These are phyloP conservation scores for Propithecus deckenii DNA, from an alignment of 2,797 vertebrate species.

Conservation along the genomic window DNA sequence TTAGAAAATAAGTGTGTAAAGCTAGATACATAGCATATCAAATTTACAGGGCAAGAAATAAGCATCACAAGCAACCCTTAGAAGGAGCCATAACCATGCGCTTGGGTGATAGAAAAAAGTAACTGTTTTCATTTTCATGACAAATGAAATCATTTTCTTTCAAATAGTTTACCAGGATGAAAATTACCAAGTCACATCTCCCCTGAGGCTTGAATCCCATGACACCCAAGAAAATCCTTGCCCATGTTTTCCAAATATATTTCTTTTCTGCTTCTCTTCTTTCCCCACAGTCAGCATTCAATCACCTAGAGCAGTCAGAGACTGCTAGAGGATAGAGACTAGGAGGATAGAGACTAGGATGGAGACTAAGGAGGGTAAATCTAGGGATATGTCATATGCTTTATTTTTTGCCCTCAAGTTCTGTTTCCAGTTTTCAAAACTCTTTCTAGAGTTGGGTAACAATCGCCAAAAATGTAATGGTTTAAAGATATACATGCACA, in stretches of 20 bases:
- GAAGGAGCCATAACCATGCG: background rate
- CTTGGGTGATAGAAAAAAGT: background rate
- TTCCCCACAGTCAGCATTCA: background rate
- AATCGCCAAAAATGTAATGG: background rate
- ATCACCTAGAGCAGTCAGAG: background rate
- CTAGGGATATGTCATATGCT: background rate
- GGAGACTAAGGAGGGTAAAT: background rate
- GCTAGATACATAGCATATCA: background rate
- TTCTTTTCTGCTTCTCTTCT: background rate
- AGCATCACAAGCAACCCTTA: background rate
- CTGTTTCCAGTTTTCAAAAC: slow-evolving; percentile 22
- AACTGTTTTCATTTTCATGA: background rate
- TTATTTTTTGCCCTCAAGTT: background rate
- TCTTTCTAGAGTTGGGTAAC: background rate
- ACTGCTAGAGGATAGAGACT: background rate
- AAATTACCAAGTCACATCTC: background rate
- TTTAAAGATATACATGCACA: background rate
- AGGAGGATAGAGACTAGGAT: background rate
- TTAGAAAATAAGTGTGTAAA: background rate
- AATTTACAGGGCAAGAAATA: background rate
- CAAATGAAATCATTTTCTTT: background rate
- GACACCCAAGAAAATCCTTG: background rate
- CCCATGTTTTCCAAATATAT: background rate
- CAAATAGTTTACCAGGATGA: background rate
- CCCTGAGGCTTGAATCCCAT: background rate